Conservation (phyloP, 2,797 vertebrate species). For the Choloepus didactylus region DNA sequence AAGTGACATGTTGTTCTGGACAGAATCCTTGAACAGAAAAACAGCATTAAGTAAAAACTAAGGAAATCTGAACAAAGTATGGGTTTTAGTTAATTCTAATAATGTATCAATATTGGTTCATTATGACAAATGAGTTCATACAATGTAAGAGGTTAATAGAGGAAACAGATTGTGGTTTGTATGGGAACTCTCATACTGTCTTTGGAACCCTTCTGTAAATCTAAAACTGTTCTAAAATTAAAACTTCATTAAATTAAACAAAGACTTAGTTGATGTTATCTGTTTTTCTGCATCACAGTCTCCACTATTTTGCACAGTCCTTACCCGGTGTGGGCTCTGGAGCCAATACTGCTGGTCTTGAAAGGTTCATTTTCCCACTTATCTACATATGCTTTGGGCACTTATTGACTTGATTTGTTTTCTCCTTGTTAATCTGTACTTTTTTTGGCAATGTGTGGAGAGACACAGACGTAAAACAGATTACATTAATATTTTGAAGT, state of each 20-base stretch:
- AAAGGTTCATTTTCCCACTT: neutral
- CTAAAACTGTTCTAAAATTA: neutral
- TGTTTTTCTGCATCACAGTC: neutral
- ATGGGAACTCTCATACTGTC: neutral
- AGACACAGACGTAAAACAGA: neutral
- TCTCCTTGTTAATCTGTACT: too few relatives aligned
- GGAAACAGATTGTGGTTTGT: neutral
- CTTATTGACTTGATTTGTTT: neutral
- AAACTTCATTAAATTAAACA: neutral
- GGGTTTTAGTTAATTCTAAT: too few relatives aligned
- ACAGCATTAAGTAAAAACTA: too few relatives aligned
- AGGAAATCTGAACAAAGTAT: too few relatives aligned
- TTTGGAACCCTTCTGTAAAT: neutral
- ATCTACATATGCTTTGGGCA: neutral
- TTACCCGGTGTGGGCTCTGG: neutral
- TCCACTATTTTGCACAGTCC: neutral
- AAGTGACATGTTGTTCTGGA: too few relatives aligned
- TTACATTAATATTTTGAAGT: neutral
- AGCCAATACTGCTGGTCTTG: neutral
- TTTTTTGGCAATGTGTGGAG: too few relatives aligned
- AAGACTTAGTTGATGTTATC: neutral
- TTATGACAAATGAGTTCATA: neutral
- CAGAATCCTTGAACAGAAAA: too few relatives aligned
- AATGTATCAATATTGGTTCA: too few relatives aligned
- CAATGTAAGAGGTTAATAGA: neutral